Conservation (phyloP, 2,888 invertebrate species). For the Malthinus flaveolus region DNA sequence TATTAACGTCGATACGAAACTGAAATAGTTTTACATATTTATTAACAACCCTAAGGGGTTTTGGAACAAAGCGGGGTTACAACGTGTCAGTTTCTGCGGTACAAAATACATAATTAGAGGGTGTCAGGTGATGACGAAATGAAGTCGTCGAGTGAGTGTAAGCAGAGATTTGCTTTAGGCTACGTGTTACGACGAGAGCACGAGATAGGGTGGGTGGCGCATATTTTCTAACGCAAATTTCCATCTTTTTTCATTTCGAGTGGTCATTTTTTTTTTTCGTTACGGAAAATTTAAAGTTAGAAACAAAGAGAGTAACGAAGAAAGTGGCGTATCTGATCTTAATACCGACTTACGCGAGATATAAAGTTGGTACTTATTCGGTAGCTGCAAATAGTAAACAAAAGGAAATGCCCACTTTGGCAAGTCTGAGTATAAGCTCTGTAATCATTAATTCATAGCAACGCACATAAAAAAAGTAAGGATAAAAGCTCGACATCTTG, state of each 20-base stretch:
- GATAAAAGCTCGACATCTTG: constrained; percentile 24
- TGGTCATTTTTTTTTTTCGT: no score
- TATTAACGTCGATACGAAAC: constrained; percentile 36
- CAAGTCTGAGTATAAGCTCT: no score
- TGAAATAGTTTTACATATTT: constrained; percentile 42
- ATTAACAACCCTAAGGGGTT: constrained; percentile 26
- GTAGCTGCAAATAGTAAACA: no score
- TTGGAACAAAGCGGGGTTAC: constrained; percentile 35
- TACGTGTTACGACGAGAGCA: constrained; percentile 15
- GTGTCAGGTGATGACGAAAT: constrained; percentile 49
- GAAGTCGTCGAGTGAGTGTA: constrained; percentile 23
- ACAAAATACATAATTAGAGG: constrained; percentile 53
- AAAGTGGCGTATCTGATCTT: no score
- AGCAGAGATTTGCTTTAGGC: constrained; percentile 27
- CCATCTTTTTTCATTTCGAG: no score
- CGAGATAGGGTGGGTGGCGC: no score
- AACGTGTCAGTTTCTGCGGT: constrained; percentile 45
- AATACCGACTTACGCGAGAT: no score
- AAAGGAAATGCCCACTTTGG: no score
- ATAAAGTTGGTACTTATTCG: no score
- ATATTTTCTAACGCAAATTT: no score
- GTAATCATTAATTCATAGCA: constrained; percentile 27
- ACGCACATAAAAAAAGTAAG: background rate
- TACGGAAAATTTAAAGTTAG: no score
- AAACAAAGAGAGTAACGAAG: no score